Percentiles rank a stretch among this genome's conserved stretches.
These are phyloP conservation scores for Chironomus tentans DNA, from an alignment of 2,888 invertebrate genomes.

Conservation along the genomic window DNA sequence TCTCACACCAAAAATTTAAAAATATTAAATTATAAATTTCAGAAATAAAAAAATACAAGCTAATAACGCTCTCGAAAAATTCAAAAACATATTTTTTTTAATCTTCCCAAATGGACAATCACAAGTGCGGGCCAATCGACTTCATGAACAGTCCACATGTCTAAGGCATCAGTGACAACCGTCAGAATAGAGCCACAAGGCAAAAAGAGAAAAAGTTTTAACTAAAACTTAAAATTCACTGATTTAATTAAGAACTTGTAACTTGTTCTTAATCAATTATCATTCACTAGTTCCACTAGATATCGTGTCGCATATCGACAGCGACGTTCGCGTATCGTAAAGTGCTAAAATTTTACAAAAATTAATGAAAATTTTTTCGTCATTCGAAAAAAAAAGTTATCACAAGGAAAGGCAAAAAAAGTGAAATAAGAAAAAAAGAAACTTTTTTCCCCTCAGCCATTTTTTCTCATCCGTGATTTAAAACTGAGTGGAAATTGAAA, in stretches of 20 bases:
- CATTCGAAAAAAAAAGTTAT: background rate
- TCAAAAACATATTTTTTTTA: too few relatives aligned
- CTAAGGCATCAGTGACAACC: background rate
- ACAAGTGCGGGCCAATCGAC: too few relatives aligned
- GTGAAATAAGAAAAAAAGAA: background rate
- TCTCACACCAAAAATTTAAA: too few relatives aligned
- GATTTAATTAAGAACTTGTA: background rate
- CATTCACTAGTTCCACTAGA: too few relatives aligned
- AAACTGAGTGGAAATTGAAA: background rate
- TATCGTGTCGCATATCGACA: background rate
- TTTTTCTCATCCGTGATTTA: background rate
- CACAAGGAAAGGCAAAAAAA: background rate
- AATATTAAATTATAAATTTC: too few relatives aligned
- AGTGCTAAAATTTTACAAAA: background rate
- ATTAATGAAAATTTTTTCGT: background rate
- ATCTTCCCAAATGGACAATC: too few relatives aligned
- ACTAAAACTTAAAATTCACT: background rate
- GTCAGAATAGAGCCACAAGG: constrained; percentile 8
- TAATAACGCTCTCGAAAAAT: too few relatives aligned
- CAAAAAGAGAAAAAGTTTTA: constrained; percentile 8
- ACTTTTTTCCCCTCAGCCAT: background rate
- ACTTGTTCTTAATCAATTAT: background rate
- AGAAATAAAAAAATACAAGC: too few relatives aligned
- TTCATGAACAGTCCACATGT: background rate
- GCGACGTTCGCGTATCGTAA: background rate